Conservation (phyloP, 1,140 invertebrate species). For the Teleogryllus occipitalis region DNA sequence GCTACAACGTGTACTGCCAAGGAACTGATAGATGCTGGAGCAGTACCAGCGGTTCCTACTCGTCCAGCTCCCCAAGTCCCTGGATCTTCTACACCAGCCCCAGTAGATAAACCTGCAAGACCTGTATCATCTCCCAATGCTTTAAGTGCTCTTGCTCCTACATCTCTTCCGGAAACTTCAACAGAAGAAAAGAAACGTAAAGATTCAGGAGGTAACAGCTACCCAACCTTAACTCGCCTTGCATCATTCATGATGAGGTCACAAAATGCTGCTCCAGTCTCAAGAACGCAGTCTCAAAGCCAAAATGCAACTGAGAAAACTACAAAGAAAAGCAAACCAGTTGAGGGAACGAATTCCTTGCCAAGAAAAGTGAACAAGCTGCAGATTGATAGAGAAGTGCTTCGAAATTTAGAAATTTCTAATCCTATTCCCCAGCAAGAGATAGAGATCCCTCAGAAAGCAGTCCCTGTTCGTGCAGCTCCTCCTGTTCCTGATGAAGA, state of each 20-base stretch:
- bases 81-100: neutral
- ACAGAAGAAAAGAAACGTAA: slow-evolving; percentile 17
- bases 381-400: slow-evolving; percentile 52
- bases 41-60: slow-evolving; percentile 43
- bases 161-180: slow-evolving; percentile 22
- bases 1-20: slow-evolving; percentile 63
- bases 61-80: slow-evolving; percentile 42
- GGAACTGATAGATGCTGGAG: slow-evolving; percentile 24
- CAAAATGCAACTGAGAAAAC: slow-evolving; percentile 31
- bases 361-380: slow-evolving; percentile 53
- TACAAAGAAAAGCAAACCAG: slow-evolving; percentile 39
- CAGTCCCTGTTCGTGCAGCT: slow-evolving; percentile 41
- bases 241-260: slow-evolving; percentile 63
- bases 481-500: neutral
- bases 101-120: slow-evolving; percentile 25
- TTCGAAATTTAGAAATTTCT: slow-evolving; percentile 72
- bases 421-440: slow-evolving; percentile 64
- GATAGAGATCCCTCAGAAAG: slow-evolving; percentile 48
- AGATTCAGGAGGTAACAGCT: slow-evolving; percentile 14
- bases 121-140: slow-evolving; percentile 44
- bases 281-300: slow-evolving; percentile 36
- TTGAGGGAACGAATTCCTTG: slow-evolving; percentile 47
- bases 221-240: slow-evolving; percentile 52
- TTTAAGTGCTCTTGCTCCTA: slow-evolving; percentile 22
- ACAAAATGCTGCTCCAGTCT: slow-evolving; percentile 25